These are phyloP conservation scores for Centruroides sculpturatus DNA, from an alignment of 1,140 invertebrate genomes.

Conservation along the genomic window DNA sequence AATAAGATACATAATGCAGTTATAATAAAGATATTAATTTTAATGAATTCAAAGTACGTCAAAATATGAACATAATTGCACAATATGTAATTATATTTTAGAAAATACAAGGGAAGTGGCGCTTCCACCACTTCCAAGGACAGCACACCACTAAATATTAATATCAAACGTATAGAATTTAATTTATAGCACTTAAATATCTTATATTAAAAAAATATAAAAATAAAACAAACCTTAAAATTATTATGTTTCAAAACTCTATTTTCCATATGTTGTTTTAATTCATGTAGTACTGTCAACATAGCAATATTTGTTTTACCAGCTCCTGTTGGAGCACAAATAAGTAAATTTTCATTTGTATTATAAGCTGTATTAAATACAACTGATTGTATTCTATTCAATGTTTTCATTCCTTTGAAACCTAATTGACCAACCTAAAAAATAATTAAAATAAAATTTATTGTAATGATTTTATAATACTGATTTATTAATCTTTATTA, in stretches of 20 bases:
- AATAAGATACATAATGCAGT: too few species aligned
- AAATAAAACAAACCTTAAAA: constrained; percentile 57
- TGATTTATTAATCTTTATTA: too few species aligned
- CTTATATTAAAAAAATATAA: not conserved
- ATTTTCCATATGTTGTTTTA: constrained; percentile 59
- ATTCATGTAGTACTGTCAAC: constrained; percentile 72
- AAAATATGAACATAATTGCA: too few species aligned
- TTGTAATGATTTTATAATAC: too few species aligned
- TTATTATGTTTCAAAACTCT: constrained; percentile 70
- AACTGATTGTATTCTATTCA: constrained; percentile 92
- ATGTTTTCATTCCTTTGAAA: constrained; percentile 66
- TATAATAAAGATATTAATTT: too few species aligned
- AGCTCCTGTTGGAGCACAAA: constrained; percentile 90
- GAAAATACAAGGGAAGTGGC: too few species aligned
- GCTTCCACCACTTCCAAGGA: too few species aligned
- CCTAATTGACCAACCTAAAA: constrained; percentile 60
- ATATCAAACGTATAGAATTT: not conserved
- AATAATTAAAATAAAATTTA: not conserved
- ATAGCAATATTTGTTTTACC: constrained; percentile 98
- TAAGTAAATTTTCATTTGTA: constrained; percentile 87
- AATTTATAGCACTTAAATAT: not conserved
- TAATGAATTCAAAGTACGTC: too few species aligned
- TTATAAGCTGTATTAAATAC: constrained; percentile 91
- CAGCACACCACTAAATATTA: too few species aligned
- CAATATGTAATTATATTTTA: too few species aligned